phyloP scores from a whole-genome alignment of 2,888 invertebrate genomes.

The Lampropteryx suffumata region DNA sequence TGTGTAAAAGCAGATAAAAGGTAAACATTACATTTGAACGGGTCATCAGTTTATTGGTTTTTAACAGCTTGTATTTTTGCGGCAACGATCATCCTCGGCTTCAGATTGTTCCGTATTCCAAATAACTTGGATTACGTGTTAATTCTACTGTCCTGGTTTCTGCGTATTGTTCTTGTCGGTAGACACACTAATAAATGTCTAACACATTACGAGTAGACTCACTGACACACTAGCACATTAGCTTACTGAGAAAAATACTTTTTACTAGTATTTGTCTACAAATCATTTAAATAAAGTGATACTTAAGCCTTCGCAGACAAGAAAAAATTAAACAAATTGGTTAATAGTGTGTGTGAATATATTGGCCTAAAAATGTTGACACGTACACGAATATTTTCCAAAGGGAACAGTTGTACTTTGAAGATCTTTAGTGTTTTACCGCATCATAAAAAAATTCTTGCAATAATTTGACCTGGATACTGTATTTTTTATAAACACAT shows the following conservation, averaged over 20 bases:
- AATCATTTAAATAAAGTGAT: no score
- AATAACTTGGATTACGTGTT: constrained; percentile 48
- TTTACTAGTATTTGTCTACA: no score
- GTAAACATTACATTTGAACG: constrained; percentile 49
- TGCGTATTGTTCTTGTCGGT: constrained; percentile 9
- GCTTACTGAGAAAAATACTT: no score
- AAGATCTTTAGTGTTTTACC: constrained; percentile 24
- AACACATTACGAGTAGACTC: no score
- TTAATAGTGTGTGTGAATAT: no score
- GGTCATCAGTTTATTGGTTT: constrained; percentile 58
- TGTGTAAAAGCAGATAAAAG: constrained; percentile 35
- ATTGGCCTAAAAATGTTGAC: not conserved
- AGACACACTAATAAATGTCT: not conserved
- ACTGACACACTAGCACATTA: no score
- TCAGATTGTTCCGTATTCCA: constrained; percentile 50
- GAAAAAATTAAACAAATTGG: no score
- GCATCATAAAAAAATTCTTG: constrained; percentile 30
- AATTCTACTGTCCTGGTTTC: constrained; percentile 20
- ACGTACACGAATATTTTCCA: constrained; percentile 12
- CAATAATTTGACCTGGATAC: constrained; percentile 30
- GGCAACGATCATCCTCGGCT: constrained; percentile 15
- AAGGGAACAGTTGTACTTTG: constrained; percentile 21
- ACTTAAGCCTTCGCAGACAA: no score
- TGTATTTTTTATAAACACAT: constrained; percentile 31
- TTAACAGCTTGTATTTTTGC: constrained; percentile 49